Evolutionary conservation across 2,888 invertebrate genomes (phyloP), one percentile per base, ranked within the genome.

Genomic region (Amblyjoppa fuscipennis): DNA sequence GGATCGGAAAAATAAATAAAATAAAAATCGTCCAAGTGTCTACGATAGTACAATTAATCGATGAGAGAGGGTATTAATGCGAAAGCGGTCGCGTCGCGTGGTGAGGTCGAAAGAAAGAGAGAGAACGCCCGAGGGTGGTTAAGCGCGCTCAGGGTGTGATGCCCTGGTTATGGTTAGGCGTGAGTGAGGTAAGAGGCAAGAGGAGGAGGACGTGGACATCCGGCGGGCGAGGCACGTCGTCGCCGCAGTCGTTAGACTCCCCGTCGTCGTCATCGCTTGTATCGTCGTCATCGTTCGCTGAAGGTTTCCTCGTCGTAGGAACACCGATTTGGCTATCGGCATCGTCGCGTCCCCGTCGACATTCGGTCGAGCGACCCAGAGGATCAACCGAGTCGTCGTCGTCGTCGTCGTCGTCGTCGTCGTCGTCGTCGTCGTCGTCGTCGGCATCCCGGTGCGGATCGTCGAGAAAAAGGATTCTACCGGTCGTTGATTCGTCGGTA

Each of bases 111-210:
- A 53, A 74, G 49, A 59, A 56, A 38, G 56, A 64, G 71, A 77
- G 85, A 49, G 56, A 66, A 71, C 74, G 85, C 71, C 74, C 73
- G 73, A 78, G 85, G 86, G 87, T 78, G 85, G 59, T 76, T 73
- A 56, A 87, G 86, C 81, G 81, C 74, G 84, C 66, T 86, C 87
- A 89, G 91, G 90, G 91, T 88, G 89, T 93, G 93, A 93, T 93
- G 93, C 93, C 90, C 93, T 93, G 93, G 92, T 92, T 92, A 92
- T 92, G 93, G 93, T 92, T 93, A 91, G 91, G 89, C 90, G 93
- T 93, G 91, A 93, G 93, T 93, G 93, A 93, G 93, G 93, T 90
- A 90, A 93, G 93, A 91, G 91, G 93, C 90, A 91, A 92, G 91
- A 90, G 92, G 92, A 81, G 90, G 89, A 88, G 88, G 88, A 89